phyloP scores from a whole-genome alignment of 2,888 invertebrate genomes.

The Neocrepidodera transversa region DNA sequence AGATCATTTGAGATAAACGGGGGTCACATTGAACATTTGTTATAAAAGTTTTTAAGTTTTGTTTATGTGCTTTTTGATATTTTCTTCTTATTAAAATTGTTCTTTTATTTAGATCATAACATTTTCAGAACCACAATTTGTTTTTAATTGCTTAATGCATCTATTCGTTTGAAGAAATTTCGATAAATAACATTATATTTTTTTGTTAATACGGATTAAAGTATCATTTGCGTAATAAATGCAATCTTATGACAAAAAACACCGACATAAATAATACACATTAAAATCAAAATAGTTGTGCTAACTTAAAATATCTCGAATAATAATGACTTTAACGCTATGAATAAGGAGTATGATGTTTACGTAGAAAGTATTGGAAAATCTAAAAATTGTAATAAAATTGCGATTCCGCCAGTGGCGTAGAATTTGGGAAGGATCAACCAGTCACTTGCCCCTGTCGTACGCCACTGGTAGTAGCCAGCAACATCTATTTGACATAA shows the following conservation, averaged over 20 bases:
- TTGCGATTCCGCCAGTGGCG: constrained; percentile 4
- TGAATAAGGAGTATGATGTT: no score
- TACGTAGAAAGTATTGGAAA: neutral
- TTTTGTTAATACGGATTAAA: no score
- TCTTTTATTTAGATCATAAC: no score
- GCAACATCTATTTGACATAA: constrained; percentile 7
- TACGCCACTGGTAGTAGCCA: constrained; percentile 13
- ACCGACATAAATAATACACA: neutral
- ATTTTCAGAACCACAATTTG: no score
- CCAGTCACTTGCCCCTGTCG: constrained; percentile 4
- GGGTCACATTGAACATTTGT: neutral
- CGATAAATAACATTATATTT: no score
- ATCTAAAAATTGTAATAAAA: constrained; percentile 1
- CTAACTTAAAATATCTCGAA: constrained; percentile 16
- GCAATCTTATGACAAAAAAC: no score
- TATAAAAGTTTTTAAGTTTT: neutral
- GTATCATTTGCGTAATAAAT: no score
- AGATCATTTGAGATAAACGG: constrained; percentile 2
- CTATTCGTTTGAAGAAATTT: no score
- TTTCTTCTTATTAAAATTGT: no score
- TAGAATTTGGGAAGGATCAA: constrained; percentile 5
- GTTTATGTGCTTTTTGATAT: neutral
- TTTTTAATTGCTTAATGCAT: no score
- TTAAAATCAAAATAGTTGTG: neutral
- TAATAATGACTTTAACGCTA: constrained; percentile 19